These are phyloP conservation scores for Dolichomitus sp. DNA, from an alignment of 2,888 invertebrate species.

Conservation along the genomic window DNA sequence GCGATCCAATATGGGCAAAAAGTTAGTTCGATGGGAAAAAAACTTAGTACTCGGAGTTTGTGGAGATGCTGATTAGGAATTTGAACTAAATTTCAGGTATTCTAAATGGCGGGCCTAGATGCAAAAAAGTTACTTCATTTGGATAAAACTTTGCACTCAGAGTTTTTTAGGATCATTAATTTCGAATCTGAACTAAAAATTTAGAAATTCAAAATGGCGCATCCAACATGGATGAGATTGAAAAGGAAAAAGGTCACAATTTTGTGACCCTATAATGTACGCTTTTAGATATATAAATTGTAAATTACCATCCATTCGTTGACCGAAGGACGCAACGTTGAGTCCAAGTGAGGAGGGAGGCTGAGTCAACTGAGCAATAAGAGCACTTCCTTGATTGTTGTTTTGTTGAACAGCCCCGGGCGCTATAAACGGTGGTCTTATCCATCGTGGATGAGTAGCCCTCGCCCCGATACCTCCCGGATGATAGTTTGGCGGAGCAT, in stretches of 20 bases:
- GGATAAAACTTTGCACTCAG: no score
- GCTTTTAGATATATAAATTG: slow-evolving; percentile 35
- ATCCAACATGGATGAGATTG: no score
- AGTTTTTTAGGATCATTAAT: no score
- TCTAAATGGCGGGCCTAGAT: no score
- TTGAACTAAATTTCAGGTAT: no score
- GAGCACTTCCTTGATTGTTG: slow-evolving; percentile 87
- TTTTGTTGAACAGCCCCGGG: slow-evolving; percentile 76
- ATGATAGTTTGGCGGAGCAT: slow-evolving; percentile 87
- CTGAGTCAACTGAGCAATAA: slow-evolving; percentile 88
- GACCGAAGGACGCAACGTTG: slow-evolving; percentile 86
- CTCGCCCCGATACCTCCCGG: slow-evolving; percentile 79
- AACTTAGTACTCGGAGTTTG: no score
- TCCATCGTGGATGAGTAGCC: slow-evolving; percentile 77
- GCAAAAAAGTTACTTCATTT: no score
- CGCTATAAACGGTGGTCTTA: slow-evolving; percentile 80
- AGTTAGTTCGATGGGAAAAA: no score
- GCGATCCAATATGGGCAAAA: no score
- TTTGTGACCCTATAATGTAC: not conserved
- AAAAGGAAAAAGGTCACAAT: not conserved
- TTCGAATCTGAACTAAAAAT: no score
- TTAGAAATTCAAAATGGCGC: no score
- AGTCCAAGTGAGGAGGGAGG: slow-evolving; percentile 87
- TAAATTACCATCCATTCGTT: slow-evolving; percentile 84
- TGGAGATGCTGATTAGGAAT: no score